A percentile compares a stretch with the other conserved stretches of the same genome.
phyloP scores from a whole-genome alignment of 2,888 invertebrate genomes.

The Cybosia mesomella region DNA sequence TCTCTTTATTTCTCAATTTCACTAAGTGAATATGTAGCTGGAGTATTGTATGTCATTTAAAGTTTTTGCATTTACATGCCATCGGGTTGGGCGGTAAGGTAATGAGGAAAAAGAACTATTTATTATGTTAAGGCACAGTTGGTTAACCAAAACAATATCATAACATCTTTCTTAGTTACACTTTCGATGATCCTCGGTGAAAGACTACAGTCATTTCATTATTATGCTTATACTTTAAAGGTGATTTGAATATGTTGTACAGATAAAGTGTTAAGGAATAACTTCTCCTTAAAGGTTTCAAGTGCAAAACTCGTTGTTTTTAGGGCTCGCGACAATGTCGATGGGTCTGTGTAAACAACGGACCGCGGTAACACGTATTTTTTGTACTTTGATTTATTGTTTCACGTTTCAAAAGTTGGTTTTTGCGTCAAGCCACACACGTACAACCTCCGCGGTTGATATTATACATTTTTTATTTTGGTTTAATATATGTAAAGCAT shows the following conservation, averaged over 20 bases:
- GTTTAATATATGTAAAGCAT: constrained; percentile 20
- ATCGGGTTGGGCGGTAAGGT: constrained; percentile 83
- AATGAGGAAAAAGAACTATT: constrained; percentile 82
- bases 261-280: constrained; percentile 14
- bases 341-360: constrained; percentile 79
- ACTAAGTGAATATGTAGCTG: constrained; percentile 77
- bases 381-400: constrained; percentile 85
- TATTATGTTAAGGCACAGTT: constrained; percentile 71
- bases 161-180: constrained; percentile 31
- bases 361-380: constrained; percentile 81
- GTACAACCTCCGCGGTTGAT: constrained; percentile 72
- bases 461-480: constrained; percentile 59
- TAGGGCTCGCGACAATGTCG: constrained; percentile 77
- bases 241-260: neutral
- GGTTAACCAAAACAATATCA: constrained; percentile 25
- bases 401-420: constrained; percentile 80
- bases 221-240: neutral
- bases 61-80: constrained; percentile 75
- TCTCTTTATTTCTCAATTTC: constrained; percentile 83
- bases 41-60: constrained; percentile 81
- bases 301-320: constrained; percentile 63
- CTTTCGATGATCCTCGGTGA: constrained; percentile 33
- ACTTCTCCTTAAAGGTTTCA: constrained; percentile 68
- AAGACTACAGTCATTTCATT: neutral
- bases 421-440: constrained; percentile 82